Base-by-base conservation (phyloP, 2,113 vertebrate genomes). In the Odontophorus gujanensis region DNA sequence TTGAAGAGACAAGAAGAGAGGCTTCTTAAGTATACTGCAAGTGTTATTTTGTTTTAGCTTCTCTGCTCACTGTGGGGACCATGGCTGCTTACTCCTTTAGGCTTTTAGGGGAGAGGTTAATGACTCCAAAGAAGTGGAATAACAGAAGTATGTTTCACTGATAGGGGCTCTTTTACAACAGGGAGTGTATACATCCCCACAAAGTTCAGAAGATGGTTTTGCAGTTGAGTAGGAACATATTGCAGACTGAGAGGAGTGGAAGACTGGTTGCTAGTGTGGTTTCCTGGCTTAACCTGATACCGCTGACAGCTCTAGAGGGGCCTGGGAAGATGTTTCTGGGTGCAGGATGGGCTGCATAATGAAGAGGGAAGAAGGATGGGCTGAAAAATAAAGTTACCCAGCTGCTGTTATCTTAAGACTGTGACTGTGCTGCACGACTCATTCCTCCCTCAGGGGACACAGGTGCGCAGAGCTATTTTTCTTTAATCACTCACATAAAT, bases 401-500 rank as follows among this genome's bases (percentile, higher is more conserved):
- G 77, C 85, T 97, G 97, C 92, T 97, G 76, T 88, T 97, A 93
- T 94, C 93, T 94, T 62, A 62, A 93, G 94, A 96, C 94, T 96
- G 73, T 94, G 95, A 92, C 93, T 95, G 93, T 96, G 86, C 91
- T 97, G 91, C 95, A 94, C 10, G 14, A 69, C 96, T 97, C 87
- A 61, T 96, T 97, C 93, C 89, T 95, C 97, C 98, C 97, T 98
- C 93, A 8, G 81, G 98, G 97, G 89, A 89, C 96, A 88, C 98
- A 98, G 98, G 97, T 98, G 98, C 85, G 96, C 96, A 87, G 93
- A 95, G 84, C 90, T 97, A 89, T 97, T 97, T 97, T 98, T 97
- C 97, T 98, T 98, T 98, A 98, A 98, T 98, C 97, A 81, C 96
- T 96, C 96, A 90, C 97, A 97, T 98, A 98, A 98, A 98, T 98